phyloP scores from a whole-genome alignment of 2,113 vertebrate genomes.

The Bos taurus region DNA sequence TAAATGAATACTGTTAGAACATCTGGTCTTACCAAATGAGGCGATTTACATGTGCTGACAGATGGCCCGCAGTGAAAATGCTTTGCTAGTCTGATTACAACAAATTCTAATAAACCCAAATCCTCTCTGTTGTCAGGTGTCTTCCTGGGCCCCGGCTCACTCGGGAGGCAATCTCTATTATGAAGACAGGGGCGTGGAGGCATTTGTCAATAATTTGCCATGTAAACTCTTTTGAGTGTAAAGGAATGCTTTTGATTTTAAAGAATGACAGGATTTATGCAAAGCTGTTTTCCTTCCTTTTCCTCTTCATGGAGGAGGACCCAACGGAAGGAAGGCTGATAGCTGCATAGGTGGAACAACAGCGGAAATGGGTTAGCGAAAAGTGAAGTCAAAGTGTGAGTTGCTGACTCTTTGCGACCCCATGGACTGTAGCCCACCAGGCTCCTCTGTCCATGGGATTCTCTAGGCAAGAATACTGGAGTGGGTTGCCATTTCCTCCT shows the following conservation, averaged over 20 bases:
- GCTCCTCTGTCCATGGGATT: neutral
- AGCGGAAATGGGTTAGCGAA: neutral
- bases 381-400: neutral
- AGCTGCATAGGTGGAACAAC: neutral
- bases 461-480: neutral
- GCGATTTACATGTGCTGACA: constrained; percentile 44
- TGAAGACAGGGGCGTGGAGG: neutral
- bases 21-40: constrained; percentile 42
- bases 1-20: neutral
- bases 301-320: neutral
- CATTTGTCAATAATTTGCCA: neutral
- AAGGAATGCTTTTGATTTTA: neutral
- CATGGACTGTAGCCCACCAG: neutral
- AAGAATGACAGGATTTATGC: neutral
- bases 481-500: neutral
- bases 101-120: neutral
- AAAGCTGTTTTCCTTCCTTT: neutral
- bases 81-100: constrained; percentile 21
- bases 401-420: neutral
- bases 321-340: accelerated
- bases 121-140: neutral
- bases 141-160: neutral
- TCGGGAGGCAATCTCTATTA: neutral
- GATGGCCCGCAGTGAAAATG: constrained; percentile 32
- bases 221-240: neutral